A percentile compares a stretch with the other conserved stretches of the same genome.
phyloP scores from a whole-genome alignment of 2,888 invertebrate species.

The Deroplatys truncata region DNA sequence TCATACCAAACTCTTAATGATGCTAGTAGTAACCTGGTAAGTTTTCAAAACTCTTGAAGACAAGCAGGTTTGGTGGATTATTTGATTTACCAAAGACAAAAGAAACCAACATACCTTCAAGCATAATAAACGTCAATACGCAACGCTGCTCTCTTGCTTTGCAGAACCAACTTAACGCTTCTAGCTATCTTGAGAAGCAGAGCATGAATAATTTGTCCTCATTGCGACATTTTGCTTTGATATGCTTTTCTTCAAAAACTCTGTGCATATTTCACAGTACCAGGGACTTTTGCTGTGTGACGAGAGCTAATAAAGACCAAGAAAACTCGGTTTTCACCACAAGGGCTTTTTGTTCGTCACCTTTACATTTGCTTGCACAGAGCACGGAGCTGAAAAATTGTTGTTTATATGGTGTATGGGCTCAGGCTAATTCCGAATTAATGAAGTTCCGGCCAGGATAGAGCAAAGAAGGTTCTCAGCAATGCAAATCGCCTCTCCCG shows the following conservation, averaged over 20 bases:
- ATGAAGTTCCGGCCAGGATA: neutral
- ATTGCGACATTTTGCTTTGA: neutral
- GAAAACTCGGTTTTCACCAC: neutral
- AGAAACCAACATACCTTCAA: neutral
- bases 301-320: neutral
- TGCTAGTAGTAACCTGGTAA: no score
- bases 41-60: no score
- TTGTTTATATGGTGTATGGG: neutral
- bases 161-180: no score
- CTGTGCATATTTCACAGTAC: neutral
- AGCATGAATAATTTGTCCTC: neutral
- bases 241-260: neutral
- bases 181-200: neutral
- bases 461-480: conserved; percentile 1
- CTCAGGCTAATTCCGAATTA: neutral
- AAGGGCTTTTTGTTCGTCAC: neutral
- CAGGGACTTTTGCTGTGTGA: neutral
- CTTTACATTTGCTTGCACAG: neutral
- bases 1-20: no score
- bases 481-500: conserved; percentile 10
- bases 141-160: neutral
- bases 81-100: neutral
- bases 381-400: neutral
- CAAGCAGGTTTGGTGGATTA: no score
- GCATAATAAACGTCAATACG: neutral